Conservation (phyloP, 2,888 invertebrate genomes). For the Quadriops clusia region DNA sequence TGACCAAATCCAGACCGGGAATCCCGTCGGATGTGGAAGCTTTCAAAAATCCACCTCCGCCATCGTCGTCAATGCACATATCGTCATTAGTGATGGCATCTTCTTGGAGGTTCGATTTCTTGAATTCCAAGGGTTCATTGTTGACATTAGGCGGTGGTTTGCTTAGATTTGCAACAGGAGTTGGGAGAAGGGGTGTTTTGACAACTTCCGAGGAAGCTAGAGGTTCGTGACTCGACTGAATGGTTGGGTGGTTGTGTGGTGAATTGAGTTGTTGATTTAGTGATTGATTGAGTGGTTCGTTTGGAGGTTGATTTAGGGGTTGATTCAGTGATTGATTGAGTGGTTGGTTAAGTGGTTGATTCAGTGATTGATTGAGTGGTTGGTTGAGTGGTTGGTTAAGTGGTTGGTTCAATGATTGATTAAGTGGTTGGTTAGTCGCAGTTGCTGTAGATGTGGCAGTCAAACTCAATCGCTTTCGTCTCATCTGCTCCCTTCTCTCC, state of each 20-base stretch:
- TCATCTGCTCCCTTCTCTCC: constrained; percentile 73
- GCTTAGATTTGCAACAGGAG: constrained; percentile 9
- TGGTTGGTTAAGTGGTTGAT: no score
- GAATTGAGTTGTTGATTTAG: neutral
- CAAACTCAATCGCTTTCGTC: constrained; percentile 44
- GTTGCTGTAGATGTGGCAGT: constrained; percentile 15
- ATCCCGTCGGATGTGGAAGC: constrained; percentile 42
- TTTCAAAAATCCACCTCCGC: constrained; percentile 16
- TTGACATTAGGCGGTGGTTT: constrained; percentile 28
- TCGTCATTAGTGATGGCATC: constrained; percentile 9
- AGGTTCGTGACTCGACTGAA: no score
- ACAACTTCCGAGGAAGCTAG: no score
- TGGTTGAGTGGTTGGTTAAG: no score
- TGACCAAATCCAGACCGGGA: constrained; percentile 61
- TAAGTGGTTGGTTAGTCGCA: no score
- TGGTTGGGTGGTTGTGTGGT: no score
- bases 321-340: constrained; percentile 14
- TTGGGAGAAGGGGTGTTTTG: no score
- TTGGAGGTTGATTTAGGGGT: neutral
- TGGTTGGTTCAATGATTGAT: no score
- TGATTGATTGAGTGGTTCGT: no score
- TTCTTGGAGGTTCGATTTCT: constrained; percentile 12
- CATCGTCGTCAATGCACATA: no score
- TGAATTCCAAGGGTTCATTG: constrained; percentile 28
- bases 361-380: constrained; percentile 8